phyloP scores from a whole-genome alignment of 2,888 invertebrate species.

The Troides oblongomaculatus region DNA sequence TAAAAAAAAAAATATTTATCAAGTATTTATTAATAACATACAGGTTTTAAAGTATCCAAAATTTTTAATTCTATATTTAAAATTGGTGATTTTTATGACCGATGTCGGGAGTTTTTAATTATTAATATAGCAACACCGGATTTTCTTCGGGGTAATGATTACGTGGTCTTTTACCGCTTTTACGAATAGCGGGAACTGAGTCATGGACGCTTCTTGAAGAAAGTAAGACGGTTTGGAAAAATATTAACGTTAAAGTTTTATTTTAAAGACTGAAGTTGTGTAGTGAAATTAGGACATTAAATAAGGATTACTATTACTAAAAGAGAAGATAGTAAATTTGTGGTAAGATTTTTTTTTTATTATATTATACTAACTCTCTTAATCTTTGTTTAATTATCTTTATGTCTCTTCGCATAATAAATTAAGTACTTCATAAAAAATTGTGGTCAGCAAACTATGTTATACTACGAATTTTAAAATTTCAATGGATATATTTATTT shows the following conservation, averaged over 20 bases:
- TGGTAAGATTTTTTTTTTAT: background rate
- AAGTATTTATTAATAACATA: no score
- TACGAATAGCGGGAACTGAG: constrained; percentile 31
- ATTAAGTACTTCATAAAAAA: background rate
- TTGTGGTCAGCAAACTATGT: background rate
- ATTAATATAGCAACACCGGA: constrained; percentile 47
- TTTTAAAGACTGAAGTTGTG: background rate
- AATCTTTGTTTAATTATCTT: background rate
- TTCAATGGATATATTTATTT: background rate
- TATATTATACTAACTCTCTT: background rate
- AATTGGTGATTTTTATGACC: no score
- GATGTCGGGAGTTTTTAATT: constrained; percentile 34
- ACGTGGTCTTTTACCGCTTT: constrained; percentile 48
- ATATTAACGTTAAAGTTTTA: background rate
- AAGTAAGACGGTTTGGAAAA: constrained; percentile 6
- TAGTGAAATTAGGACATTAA: background rate
- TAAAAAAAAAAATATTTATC: no score
- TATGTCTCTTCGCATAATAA: background rate
- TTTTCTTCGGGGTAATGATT: constrained; percentile 37
- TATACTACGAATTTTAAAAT: background rate
- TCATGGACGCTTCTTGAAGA: constrained; percentile 31
- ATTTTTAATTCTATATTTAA: constrained; percentile 27
- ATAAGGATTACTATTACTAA: background rate
- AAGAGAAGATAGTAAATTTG: background rate
- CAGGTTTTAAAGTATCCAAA: no score